Base-by-base conservation (phyloP, 2,797 vertebrate genomes). In the Mus caroli region DNA sequence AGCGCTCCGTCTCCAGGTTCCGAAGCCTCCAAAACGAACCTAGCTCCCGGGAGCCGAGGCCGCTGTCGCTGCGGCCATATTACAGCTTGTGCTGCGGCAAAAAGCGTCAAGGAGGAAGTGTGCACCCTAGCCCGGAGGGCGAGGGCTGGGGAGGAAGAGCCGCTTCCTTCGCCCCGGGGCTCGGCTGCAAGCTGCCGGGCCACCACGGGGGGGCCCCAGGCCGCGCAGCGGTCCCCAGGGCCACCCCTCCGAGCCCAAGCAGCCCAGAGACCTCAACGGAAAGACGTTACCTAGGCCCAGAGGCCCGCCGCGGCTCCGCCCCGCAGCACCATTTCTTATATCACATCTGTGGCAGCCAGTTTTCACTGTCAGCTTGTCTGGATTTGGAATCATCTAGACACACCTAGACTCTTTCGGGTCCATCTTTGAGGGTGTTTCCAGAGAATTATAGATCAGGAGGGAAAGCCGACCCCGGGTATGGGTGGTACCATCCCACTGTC, bases 41-140 rank as follows among this genome's bases (percentile, higher is more conserved):
- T 17, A 46, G 84, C 40, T 97, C 52, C 79, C 86, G 4, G 6
- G 96, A 88, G 95, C 88, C 88, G 93, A 97, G 97, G 97, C 96
- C 94, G 93, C 96, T 54, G 92, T 56, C 91, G 96, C 97, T 96
- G 98, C 98, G 98, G 98, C 98, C 98, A 98, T 98, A 95, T 98
- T 98, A 98, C 94, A 98, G 98, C 97, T 95, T 98, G 98, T 98
- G 98, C 98, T 98, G 98, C 98, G 97, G 98, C 98, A 98, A 97
- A 98, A 98, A 98, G 98, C 98, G 98, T 98, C 98, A 98, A 98
- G 96, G 83, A 97, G 96, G 97, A 97, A 98, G 97, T 85, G 97
- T 97, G 97, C 97, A 97, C 94, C 84, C 84, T 75, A 92, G 90
- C 22, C 40, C 43, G 88, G 96, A 96, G 96, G 97, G 97, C 94